Evolutionary conservation across 2,888 invertebrate genomes (phyloP).

Genomic region (Luperina testacea): DNA sequence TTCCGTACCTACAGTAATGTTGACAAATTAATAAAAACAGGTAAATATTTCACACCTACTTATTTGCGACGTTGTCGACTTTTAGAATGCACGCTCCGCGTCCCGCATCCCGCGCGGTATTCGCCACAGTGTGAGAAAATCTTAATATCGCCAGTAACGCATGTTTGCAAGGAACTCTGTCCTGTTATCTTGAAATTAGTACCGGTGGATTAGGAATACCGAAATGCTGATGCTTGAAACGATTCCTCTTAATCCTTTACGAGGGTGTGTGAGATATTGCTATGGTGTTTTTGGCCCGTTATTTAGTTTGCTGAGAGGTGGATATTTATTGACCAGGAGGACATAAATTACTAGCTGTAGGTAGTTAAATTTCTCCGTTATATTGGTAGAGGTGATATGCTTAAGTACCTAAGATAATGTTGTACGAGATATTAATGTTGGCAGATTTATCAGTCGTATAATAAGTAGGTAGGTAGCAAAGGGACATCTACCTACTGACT

Average conservation of each 20-base stretch:
- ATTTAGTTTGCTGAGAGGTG: constrained; percentile 75
- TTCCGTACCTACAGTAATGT: background rate
- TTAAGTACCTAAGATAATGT: background rate
- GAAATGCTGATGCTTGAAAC: constrained; percentile 43
- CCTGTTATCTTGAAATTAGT: constrained; percentile 81
- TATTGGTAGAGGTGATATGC: constrained; percentile 54
- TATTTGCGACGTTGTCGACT: background rate
- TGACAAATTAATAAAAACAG: background rate
- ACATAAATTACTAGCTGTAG: constrained; percentile 68
- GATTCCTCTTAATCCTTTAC: constrained; percentile 74
- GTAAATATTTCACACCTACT: background rate
- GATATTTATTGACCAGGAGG: constrained; percentile 81
- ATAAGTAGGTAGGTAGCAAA: background rate
- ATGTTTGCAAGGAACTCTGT: constrained; percentile 71
- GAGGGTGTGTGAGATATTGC: constrained; percentile 74
- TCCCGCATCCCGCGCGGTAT: background rate
- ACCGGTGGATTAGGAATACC: constrained; percentile 69
- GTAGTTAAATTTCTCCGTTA: constrained; percentile 63
- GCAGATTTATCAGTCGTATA: background rate
- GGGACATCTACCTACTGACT: background rate
- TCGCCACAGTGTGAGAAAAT: background rate
- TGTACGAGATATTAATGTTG: background rate
- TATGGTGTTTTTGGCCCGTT: constrained; percentile 66
- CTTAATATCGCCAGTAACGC: constrained; percentile 69
- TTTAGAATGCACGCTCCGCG: background rate